Evolutionary conservation across 2,888 invertebrate genomes (phyloP), one percentile per base, ranked within the genome.

Genomic region (Altica lythri): DNA sequence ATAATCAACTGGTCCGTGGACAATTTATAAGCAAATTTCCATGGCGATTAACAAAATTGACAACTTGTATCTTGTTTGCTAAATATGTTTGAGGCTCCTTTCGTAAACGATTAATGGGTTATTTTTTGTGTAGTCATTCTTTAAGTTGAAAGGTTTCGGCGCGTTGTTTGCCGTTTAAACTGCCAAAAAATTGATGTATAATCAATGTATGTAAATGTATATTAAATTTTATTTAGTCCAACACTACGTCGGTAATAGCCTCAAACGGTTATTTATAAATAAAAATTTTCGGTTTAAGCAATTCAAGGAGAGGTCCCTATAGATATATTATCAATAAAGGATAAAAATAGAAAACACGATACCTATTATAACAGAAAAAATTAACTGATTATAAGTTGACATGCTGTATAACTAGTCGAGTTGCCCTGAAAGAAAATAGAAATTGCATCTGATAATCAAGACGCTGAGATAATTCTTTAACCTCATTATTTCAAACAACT

Each of bases 11-110:
- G 50, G 50, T 40, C 50, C 34, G 46, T 29, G 47, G 51, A 54
- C 55, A 51, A 55, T 51, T 55, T 55, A 55, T 51, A 55, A 55
- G 47, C 51, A 51, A 55, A 55, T 55, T 55, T 55, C 51, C 55
- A 55, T 43, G 55, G 55, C 55, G 51, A 55, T 55, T 55, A 55
- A 51, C 55, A 30, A 55, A 55, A 55, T 55, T 55, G 55, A 55
- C 55, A 55, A 32, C 55, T 51, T 42, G 50, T 43, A 55, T 50
- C 55, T 46, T 55, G 55, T 55, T 55, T 55, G 46, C 51, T 34
- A 45, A 55, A 55, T 54, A 54, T 54, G 49, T 53, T 49, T 49
- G 49, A 49, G 44, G 54, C 43, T 53, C 48, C 40, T 54, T 54
- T 44, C 38, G 25, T 19, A 32, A 25, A 45, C 37, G 44, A 54